These are phyloP conservation scores for Panorpa germanica DNA, from an alignment of 2,888 invertebrate genomes.

Conservation along the genomic window DNA sequence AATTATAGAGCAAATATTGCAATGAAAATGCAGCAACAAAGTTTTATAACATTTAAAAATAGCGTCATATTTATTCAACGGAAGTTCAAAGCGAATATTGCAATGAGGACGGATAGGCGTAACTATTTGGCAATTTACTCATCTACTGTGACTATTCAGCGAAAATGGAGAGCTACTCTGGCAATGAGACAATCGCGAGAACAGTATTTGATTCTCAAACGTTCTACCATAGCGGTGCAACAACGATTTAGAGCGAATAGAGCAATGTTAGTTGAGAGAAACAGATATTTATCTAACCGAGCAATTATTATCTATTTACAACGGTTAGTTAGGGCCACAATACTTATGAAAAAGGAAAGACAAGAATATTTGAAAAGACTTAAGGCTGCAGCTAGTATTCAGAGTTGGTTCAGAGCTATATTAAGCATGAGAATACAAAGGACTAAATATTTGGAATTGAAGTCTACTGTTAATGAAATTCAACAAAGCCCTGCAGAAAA, in stretches of 20 bases:
- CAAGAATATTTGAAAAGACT: conserved; percentile 14
- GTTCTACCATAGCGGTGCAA: conserved; percentile 19
- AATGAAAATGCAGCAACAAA: conserved; percentile 19
- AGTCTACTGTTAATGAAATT: no score
- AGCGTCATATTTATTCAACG: no score
- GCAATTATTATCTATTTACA: no score
- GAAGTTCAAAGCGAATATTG: no score
- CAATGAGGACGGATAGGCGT: no score
- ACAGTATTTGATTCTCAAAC: conserved; percentile 14
- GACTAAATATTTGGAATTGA: conserved; percentile 9
- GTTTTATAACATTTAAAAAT: conserved; percentile 12
- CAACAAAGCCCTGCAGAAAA: no score
- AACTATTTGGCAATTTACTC: no score
- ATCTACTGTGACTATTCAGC: conserved; percentile 17
- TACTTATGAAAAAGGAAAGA: conserved; percentile 16
- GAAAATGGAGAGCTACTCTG: conserved; percentile 16
- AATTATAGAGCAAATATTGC: conserved; percentile 19
- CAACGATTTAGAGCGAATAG: conserved; percentile 17
- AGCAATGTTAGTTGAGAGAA: no score
- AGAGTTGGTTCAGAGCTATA: conserved; percentile 19
- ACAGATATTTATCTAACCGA: no score
- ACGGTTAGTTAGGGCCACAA: no score
- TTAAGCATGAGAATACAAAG: conserved; percentile 7
- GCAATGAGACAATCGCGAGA: conserved; percentile 16
- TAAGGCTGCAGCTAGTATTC: conserved; percentile 17